Conservation (phyloP, 2,888 invertebrate genomes). For the Osmoderma eremita region DNA sequence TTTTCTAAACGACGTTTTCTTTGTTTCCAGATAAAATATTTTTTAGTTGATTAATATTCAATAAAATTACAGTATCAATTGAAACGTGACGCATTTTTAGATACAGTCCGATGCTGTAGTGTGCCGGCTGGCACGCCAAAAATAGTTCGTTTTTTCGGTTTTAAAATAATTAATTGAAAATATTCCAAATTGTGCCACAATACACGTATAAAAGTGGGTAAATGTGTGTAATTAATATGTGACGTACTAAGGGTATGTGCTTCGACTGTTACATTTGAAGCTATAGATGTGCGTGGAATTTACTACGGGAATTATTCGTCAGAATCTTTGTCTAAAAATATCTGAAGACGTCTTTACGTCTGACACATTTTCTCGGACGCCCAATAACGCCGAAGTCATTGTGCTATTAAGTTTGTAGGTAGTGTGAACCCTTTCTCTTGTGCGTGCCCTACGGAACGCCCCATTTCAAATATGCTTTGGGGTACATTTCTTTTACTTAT, state of each 20-base stretch:
- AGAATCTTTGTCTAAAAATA: slow-evolving; percentile 27
- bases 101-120: no score
- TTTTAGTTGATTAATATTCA: no score
- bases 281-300: slow-evolving; percentile 13
- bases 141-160: no score
- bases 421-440: neutral
- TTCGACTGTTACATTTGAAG: slow-evolving; percentile 3
- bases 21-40: no score
- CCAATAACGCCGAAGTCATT: slow-evolving; percentile 19
- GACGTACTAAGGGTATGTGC: neutral
- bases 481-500: slow-evolving; percentile 9
- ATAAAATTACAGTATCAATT: no score
- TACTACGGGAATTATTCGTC: slow-evolving; percentile 30
- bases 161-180: no score
- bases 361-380: slow-evolving; percentile 31
- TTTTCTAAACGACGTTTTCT: no score
- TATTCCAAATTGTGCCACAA: no score
- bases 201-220: no score
- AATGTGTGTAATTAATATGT: no score
- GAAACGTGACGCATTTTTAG: no score
- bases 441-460: neutral
- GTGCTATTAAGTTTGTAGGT: neutral
- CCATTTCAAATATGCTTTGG: slow-evolving; percentile 17
- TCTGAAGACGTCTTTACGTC: slow-evolving; percentile 25
- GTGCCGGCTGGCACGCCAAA: no score